These are phyloP conservation scores for Calliopsis andreniformis DNA, from an alignment of 1,140 invertebrate genomes.

Conservation along the genomic window DNA sequence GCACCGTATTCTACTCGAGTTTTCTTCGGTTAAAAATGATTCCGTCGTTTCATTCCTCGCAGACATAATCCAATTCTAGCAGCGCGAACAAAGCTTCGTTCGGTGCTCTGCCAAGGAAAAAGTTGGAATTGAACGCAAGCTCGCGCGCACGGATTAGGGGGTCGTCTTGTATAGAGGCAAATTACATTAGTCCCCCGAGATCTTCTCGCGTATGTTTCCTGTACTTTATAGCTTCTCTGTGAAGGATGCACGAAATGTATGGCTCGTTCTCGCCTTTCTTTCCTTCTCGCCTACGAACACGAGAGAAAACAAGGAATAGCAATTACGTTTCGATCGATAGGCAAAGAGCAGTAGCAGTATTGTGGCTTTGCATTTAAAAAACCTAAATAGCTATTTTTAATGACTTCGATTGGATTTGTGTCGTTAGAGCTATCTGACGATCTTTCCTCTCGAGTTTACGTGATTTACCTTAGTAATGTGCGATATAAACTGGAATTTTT, in stretches of 20 bases:
- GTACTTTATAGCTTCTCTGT: not conserved
- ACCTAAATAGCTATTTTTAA: constrained; percentile 31
- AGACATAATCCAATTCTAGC: constrained; percentile 34
- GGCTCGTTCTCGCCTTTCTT: not conserved
- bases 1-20: not conserved
- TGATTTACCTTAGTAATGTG: constrained; percentile 31
- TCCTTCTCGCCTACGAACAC: not conserved
- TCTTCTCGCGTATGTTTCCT: constrained; percentile 24
- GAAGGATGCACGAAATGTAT: constrained; percentile 20
- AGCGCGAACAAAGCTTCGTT: constrained; percentile 41
- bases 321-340: constrained; percentile 4
- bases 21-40: constrained; percentile 11
- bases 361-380: constrained; percentile 22
- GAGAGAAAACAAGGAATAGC: not conserved
- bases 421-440: constrained; percentile 10
- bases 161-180: constrained; percentile 38
- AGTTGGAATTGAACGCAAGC: not conserved
- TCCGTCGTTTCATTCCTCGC: constrained; percentile 13
- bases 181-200: constrained; percentile 37
- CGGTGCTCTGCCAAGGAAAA: constrained; percentile 1
- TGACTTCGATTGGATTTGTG: constrained; percentile 4
- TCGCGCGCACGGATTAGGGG: constrained; percentile 12
- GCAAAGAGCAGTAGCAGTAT: too few relatives aligned
- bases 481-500: too few relatives aligned
- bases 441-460: not conserved